Percentiles rank a stretch among this genome's conserved stretches.
phyloP scores from a whole-genome alignment of 2,888 invertebrate species.

The Pherbina coryleti region DNA sequence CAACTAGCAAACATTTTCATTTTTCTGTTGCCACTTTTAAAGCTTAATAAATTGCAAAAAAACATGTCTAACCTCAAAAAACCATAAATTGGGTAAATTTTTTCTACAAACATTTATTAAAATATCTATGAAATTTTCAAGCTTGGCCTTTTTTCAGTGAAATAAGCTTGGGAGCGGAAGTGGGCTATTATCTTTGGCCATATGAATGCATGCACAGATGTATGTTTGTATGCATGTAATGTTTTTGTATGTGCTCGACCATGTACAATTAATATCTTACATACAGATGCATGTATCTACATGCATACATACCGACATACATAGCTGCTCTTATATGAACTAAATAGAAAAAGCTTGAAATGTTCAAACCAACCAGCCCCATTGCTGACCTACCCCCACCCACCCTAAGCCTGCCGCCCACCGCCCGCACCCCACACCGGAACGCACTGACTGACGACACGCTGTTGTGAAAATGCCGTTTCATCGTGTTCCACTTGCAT shows the following conservation, averaged over 20 bases:
- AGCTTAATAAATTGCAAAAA: too few relatives aligned
- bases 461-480: conserved; percentile 12
- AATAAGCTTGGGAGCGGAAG: conserved; percentile 27
- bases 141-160: neutral
- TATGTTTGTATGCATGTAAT: neutral
- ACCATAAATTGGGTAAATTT: too few relatives aligned
- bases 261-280: neutral
- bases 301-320: too few relatives aligned
- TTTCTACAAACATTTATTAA: neutral
- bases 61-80: too few relatives aligned
- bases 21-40: too few relatives aligned
- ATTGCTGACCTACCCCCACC: neutral
- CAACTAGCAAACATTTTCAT: too few relatives aligned
- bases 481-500: conserved; percentile 26
- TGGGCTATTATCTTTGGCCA: conserved; percentile 14
- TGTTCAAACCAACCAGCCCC: neutral
- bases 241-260: neutral
- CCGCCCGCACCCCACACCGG: neutral
- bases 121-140: too few relatives aligned
- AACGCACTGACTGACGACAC: neutral
- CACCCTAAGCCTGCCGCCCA: neutral
- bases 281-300: neutral
- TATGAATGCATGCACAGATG: neutral
- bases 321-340: neutral
- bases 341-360: neutral